These are phyloP conservation scores for Cordilura impudica DNA, from an alignment of 2,888 invertebrate species.

Conservation along the genomic window DNA sequence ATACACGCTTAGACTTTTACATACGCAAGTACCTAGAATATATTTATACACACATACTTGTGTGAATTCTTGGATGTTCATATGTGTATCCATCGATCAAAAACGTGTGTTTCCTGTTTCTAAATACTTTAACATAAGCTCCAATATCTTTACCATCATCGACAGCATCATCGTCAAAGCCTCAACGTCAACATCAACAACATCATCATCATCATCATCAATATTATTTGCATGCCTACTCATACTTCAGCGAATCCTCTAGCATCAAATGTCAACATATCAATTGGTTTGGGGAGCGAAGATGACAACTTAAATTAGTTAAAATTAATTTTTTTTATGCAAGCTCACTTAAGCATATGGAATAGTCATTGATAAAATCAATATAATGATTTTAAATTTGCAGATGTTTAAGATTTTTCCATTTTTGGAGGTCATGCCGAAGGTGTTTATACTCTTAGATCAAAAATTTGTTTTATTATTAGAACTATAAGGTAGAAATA, in stretches of 20 bases:
- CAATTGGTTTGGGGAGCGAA: conserved; percentile 59
- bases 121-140: conserved; percentile 45
- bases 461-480: too few species aligned
- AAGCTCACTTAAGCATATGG: too few species aligned
- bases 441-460: too few species aligned
- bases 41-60: background rate
- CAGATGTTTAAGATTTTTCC: too few species aligned
- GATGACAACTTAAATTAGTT: conserved; percentile 61
- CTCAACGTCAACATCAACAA: background rate
- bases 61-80: background rate
- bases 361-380: too few species aligned
- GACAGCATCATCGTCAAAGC: background rate
- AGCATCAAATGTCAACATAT: conserved; percentile 55
- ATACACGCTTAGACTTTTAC: background rate
- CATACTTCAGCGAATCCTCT: conserved; percentile 30
- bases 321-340: too few species aligned
- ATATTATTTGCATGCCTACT: conserved; percentile 31
- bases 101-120: background rate
- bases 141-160: conserved; percentile 43
- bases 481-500: too few species aligned
- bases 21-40: background rate
- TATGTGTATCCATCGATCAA: conserved; percentile 54
- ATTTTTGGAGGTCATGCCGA: too few species aligned
- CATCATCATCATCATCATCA: conserved; percentile 8
- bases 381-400: too few species aligned